Conservation (phyloP, 35 echinoderm and acorn worm genomes). For the Acanthaster planci region DNA sequence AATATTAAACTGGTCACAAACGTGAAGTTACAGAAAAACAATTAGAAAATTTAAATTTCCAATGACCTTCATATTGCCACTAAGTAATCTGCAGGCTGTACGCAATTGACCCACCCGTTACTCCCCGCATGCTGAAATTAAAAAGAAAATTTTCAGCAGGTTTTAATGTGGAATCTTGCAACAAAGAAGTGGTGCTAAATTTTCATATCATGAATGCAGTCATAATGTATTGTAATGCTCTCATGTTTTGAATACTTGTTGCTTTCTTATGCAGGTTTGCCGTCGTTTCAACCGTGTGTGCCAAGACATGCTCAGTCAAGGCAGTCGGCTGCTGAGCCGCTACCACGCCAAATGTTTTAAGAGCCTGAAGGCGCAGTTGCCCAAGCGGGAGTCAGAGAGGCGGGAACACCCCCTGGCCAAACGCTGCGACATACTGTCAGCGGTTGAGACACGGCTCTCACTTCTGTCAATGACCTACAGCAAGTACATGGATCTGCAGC, state of each 20-base stretch:
- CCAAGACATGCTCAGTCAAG: conserved; percentile 83
- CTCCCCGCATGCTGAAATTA: too few species aligned
- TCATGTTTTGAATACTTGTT: not conserved
- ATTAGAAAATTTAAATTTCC: too few species aligned
- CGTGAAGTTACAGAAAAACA: too few species aligned
- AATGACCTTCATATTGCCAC: too few species aligned
- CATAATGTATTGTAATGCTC: too few species aligned
- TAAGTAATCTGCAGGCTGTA: too few species aligned
- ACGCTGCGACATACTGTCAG: conserved; percentile 94
- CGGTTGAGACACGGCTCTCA: conserved; percentile 93
- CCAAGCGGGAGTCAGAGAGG: conserved; percentile 86
- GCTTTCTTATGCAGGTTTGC: conserved; percentile 57
- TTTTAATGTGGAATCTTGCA: too few species aligned
- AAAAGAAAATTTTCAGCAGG: too few species aligned
- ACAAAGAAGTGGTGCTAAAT: too few species aligned
- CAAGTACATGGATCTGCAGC: conserved; percentile 85
- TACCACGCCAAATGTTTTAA: conserved; percentile 72
- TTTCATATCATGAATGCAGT: too few species aligned
- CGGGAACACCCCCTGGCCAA: conserved; percentile 81
- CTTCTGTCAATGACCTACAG: conserved; percentile 93
- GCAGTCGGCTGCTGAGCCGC: conserved; percentile 69
- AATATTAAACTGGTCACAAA: too few species aligned
- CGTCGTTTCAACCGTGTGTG: conserved; percentile 74
- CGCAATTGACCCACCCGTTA: too few species aligned
- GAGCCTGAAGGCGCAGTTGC: conserved; percentile 83